Conservation (phyloP, 1,140 invertebrate species). For the Drosophila pseudoobscura region DNA sequence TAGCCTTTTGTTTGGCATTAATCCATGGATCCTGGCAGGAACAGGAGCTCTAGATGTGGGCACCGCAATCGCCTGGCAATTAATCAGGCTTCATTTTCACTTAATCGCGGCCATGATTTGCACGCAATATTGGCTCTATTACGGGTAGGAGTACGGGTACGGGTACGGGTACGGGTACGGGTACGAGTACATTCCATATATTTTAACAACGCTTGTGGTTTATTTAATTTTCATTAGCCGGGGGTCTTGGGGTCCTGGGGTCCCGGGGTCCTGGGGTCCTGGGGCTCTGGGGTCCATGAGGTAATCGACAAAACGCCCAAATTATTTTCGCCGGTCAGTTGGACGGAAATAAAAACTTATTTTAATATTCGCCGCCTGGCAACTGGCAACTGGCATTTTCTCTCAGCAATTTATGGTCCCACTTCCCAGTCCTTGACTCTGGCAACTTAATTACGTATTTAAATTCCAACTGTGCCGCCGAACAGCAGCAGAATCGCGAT, state of each 20-base stretch:
- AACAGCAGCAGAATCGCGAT: slow-evolving; percentile 6
- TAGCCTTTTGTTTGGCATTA: slow-evolving; percentile 65
- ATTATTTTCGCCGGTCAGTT: slow-evolving; percentile 34
- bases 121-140: slow-evolving; percentile 36
- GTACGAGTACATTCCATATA: not conserved
- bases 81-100: slow-evolving; percentile 78
- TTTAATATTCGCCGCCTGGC: slow-evolving; percentile 67
- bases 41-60: slow-evolving; percentile 8
- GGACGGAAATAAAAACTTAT: slow-evolving; percentile 51
- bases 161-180: too few relatives aligned
- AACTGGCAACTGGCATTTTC: slow-evolving; percentile 32
- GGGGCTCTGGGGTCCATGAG: slow-evolving; percentile 2
- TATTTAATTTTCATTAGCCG: slow-evolving; percentile 67
- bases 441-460: slow-evolving; percentile 70
- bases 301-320: slow-evolving; percentile 30
- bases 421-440: slow-evolving; percentile 9
- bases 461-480: slow-evolving; percentile 67
- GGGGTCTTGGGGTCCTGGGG: not conserved
- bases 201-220: slow-evolving; percentile 36
- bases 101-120: slow-evolving; percentile 72
- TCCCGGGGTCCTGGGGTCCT: not conserved
- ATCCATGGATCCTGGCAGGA: slow-evolving; percentile 9
- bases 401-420: slow-evolving; percentile 20
- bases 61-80: slow-evolving; percentile 51
- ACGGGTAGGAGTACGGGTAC: too few relatives aligned